phyloP scores from a whole-genome alignment of 2,888 invertebrate genomes.

The Loripinus fragilis region DNA sequence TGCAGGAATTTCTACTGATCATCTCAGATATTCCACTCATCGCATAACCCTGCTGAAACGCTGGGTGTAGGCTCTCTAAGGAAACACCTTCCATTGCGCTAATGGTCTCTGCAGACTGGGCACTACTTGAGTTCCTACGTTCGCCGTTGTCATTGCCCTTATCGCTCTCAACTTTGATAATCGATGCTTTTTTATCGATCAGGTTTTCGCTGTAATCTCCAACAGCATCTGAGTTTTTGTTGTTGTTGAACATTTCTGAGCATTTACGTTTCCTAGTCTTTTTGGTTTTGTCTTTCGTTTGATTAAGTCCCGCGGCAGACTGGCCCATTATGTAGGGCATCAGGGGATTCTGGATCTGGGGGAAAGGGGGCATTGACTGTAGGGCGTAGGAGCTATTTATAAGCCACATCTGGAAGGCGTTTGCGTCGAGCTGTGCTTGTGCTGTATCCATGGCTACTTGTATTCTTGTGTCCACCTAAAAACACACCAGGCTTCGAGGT shows the following conservation, averaged over 20 bases:
- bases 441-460: too few relatives aligned
- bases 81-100: not conserved
- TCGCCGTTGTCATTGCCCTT: not conserved
- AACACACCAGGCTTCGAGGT: too few relatives aligned
- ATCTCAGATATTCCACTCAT: not conserved
- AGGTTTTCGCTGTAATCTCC: not conserved
- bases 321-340: not conserved
- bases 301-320: not conserved
- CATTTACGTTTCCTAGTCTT: not conserved
- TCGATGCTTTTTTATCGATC: not conserved
- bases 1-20: not conserved
- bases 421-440: not conserved
- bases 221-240: not conserved
- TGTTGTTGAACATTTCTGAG: not conserved
- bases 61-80: not conserved
- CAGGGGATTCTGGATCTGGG: not conserved
- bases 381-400: not conserved
- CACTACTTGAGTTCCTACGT: not conserved
- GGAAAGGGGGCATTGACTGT: not conserved
- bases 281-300: not conserved
- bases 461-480: too few relatives aligned
- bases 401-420: not conserved
- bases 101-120: not conserved
- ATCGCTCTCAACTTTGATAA: not conserved
- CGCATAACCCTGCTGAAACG: not conserved